Conservation (phyloP, 2,888 invertebrate species). For the Phytoseiulus persimilis region DNA sequence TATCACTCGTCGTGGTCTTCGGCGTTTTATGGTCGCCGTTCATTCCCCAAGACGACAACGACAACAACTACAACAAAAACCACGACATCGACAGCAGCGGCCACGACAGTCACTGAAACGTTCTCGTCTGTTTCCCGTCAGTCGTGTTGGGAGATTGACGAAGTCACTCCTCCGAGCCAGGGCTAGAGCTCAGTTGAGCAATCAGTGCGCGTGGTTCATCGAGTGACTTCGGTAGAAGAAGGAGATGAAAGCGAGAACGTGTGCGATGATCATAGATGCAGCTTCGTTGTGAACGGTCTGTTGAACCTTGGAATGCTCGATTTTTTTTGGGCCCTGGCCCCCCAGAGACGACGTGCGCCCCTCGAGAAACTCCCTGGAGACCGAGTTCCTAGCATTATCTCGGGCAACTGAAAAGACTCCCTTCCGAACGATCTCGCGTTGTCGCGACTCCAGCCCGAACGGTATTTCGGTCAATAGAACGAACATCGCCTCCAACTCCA, state of each 20-base stretch:
- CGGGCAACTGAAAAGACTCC: no score
- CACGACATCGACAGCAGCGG: neutral
- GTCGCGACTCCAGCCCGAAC: no score
- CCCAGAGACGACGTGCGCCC: no score
- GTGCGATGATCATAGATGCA: neutral
- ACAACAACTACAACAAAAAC: neutral
- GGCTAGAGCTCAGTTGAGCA: neutral
- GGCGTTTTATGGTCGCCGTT: neutral
- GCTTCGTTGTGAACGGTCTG: neutral
- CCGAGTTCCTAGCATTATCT: no score
- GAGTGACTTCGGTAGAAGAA: no score
- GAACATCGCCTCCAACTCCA: no score
- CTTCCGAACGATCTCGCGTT: no score
- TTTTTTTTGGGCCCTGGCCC: no score
- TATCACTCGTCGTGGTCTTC: neutral
- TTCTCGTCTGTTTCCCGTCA: neutral
- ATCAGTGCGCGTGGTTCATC: neutral
- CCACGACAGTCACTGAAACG: neutral
- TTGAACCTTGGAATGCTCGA: no score
- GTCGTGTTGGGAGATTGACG: neutral
- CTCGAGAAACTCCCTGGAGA: no score
- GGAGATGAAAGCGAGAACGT: no score
- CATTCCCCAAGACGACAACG: neutral
- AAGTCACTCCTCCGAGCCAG: neutral
- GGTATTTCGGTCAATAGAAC: no score